Evolutionary conservation across 1,140 invertebrate genomes (phyloP).

Genomic region (Drosophila repletoides): DNA sequence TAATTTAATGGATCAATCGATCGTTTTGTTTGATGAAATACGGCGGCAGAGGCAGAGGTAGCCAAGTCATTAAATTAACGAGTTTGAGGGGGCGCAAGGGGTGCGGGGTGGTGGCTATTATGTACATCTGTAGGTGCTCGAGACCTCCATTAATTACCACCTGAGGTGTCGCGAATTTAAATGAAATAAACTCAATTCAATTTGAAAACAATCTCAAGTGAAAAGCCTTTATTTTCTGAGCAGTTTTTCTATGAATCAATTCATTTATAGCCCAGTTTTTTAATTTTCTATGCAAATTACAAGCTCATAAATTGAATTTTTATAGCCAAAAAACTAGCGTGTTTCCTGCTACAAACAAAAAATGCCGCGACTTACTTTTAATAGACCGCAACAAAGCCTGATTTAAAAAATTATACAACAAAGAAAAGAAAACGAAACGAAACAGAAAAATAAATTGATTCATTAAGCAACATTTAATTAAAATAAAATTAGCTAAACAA

Average conservation of each 20-base stretch:
- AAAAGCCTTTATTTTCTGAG: slow-evolving; percentile 1
- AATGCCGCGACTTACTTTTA: not conserved
- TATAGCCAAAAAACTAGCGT: slow-evolving; percentile 21
- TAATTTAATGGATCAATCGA: slow-evolving; percentile 79
- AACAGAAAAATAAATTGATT: slow-evolving; percentile 7
- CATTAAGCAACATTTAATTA: slow-evolving; percentile 50
- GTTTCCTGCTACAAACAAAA: slow-evolving; percentile 9
- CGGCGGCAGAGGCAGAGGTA: not conserved
- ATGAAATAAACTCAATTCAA: too few species aligned
- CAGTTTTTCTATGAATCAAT: slow-evolving; percentile 12
- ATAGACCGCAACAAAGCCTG: not conserved
- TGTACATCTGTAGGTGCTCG: not conserved
- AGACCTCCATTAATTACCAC: slow-evolving; percentile 46
- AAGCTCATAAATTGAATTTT: slow-evolving; percentile 41
- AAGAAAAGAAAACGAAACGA: not conserved
- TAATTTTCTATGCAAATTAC: slow-evolving; percentile 46
- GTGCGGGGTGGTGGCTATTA: slow-evolving; percentile 5
- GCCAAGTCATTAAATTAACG: slow-evolving; percentile 45
- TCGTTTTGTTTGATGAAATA: slow-evolving; percentile 45
- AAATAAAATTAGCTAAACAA: slow-evolving; percentile 62
- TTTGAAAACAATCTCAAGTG: too few species aligned
- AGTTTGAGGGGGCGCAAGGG: slow-evolving; percentile 16
- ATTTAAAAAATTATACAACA: slow-evolving; percentile 28
- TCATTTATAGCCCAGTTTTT: slow-evolving; percentile 23
- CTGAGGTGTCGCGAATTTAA: slow-evolving; percentile 9